These are phyloP conservation scores for Cryptoprocta ferox DNA, from an alignment of 2,797 vertebrate species.

Conservation along the genomic window DNA sequence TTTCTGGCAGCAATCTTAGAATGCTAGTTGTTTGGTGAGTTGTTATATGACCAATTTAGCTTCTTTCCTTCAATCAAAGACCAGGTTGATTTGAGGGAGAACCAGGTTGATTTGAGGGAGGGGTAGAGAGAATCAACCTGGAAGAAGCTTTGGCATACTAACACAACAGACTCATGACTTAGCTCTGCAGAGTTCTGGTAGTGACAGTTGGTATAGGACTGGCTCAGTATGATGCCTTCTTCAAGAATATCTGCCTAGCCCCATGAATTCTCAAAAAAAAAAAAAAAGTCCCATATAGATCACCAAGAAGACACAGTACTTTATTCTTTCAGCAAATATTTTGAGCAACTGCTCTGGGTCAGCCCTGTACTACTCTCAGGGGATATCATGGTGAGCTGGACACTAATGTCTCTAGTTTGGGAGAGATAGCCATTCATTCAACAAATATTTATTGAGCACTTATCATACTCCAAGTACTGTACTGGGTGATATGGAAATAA, in stretches of 20 bases:
- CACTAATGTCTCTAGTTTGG: background rate
- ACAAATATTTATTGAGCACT: background rate
- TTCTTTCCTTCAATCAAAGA: conserved; percentile 53
- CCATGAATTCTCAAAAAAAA: background rate
- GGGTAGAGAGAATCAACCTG: background rate
- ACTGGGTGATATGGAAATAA: background rate
- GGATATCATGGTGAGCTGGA: background rate
- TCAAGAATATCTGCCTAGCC: background rate
- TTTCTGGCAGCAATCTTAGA: conserved; percentile 60
- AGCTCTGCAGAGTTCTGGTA: background rate
- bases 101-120: conserved; percentile 26
- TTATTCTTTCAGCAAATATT: conserved; percentile 12
- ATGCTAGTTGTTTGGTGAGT: background rate
- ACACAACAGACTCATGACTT: background rate
- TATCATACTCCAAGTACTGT: background rate
- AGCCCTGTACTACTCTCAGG: background rate
- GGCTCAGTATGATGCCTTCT: background rate
- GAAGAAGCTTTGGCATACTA: background rate
- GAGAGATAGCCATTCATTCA: background rate
- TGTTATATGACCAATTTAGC: conserved; percentile 54
- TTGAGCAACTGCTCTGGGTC: background rate
- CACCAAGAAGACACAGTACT: background rate
- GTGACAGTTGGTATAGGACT: background rate
- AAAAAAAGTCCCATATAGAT: background rate
- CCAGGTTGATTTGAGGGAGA: conserved; percentile 29